Conservation (phyloP, 2,888 invertebrate genomes). For the Phragmatobia fuliginosa region DNA sequence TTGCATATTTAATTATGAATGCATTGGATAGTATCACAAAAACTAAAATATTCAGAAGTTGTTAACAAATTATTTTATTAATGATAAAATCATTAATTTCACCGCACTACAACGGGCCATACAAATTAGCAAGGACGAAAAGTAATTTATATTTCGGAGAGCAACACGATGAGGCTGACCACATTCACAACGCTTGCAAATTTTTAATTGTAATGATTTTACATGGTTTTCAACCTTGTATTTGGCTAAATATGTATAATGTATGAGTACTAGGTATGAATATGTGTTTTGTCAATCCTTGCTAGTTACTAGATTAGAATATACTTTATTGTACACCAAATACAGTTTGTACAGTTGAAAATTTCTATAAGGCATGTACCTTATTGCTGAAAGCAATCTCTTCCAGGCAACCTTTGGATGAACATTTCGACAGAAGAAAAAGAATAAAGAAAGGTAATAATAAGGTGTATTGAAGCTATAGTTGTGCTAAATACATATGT, state of each 20-base stretch:
- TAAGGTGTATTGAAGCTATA: no score
- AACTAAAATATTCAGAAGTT: constrained; percentile 29
- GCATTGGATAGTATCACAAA: constrained; percentile 15
- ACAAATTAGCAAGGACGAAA: constrained; percentile 40
- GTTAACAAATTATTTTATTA: constrained; percentile 36
- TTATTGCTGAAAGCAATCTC: no score
- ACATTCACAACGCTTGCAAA: constrained; percentile 19
- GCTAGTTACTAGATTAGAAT: no score
- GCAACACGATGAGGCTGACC: constrained; percentile 23
- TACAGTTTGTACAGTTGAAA: no score
- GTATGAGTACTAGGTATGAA: not conserved
- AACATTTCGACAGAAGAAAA: no score
- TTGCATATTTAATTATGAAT: not conserved
- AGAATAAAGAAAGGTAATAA: no score
- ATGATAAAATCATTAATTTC: constrained; percentile 41
- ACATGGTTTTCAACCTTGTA: not conserved
- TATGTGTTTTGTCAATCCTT: no score
- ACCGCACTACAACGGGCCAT: constrained; percentile 29
- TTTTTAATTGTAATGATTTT: not conserved
- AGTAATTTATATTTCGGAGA: constrained; percentile 39
- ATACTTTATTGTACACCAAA: no score
- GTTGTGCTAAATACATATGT: no score
- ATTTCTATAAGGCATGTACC: no score
- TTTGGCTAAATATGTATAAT: not conserved
- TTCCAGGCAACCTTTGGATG: no score